phyloP scores from a whole-genome alignment of 1,140 invertebrate genomes.

The Pomacea maculata region DNA sequence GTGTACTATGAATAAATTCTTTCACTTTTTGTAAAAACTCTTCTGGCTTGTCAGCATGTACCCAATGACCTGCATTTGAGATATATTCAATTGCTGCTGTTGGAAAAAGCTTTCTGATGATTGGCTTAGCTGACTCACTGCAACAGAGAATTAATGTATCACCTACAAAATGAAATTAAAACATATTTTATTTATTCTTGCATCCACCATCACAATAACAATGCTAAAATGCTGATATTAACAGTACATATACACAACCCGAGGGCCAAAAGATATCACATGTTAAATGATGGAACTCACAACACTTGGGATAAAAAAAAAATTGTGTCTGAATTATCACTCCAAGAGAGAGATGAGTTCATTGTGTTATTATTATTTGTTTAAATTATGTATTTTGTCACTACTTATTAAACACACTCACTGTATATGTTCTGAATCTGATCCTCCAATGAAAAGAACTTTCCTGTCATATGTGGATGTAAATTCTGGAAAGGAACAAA shows the following conservation, averaged over 20 bases:
- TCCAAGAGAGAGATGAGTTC: not conserved
- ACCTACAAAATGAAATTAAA: not conserved
- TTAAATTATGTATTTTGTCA: not conserved
- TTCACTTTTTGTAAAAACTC: conserved; percentile 76
- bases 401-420: conserved; percentile 60
- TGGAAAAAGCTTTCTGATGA: conserved; percentile 74
- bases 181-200: not conserved
- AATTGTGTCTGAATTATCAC: no score
- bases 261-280: not conserved
- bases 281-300: not conserved
- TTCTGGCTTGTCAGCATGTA: conserved; percentile 88
- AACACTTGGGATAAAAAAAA: not conserved
- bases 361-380: not conserved
- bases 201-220: not conserved
- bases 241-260: not conserved
- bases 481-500: conserved; percentile 65
- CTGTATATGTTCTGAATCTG: conserved; percentile 81
- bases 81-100: conserved; percentile 78
- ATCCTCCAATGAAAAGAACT: conserved; percentile 84
- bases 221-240: not conserved
- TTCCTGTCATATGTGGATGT: conserved; percentile 71
- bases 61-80: conserved; percentile 86
- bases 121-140: conserved; percentile 34
- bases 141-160: conserved; percentile 19
- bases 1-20: conserved; percentile 43